Base-by-base conservation (phyloP, 2,888 invertebrate genomes). In the Protodeltote pygarga region DNA sequence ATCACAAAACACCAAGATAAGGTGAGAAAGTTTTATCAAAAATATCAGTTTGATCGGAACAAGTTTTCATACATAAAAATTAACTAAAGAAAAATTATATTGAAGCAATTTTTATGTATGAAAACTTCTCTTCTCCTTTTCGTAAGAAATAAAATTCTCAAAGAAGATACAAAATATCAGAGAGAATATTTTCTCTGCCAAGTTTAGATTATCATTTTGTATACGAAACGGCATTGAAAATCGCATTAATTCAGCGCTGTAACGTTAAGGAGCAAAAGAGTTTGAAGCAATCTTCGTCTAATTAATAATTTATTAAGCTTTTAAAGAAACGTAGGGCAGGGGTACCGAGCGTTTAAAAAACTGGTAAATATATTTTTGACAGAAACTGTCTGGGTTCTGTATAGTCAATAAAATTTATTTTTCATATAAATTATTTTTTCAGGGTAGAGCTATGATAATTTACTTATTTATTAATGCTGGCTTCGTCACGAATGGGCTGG, bases 291-390 rank as follows among this genome's bases (percentile, higher is more conserved):
- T 78, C 65, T 59, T 71, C 62, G 64, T 69, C 71, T 73, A 81
- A 81, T 88, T 85, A 85, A 83, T 84, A 70, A 86, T 87, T 83
- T 83, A 87, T 79, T 72, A 83, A 71, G 81, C 84, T 84, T 79
- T 85, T 81, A 80, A 79, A 79, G 76, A 71, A 78, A 67, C 68
- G 64, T 58, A 65, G 72, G 61, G 75, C 70, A 65, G 54, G 50
- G 48, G 73, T 81, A 84, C 81, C 71, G 74, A 81, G 66, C 48
- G 58, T 70, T 77, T 73, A 72, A 65, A 69, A 79, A 79, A 75
- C 71, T 49, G 67, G 67, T 24, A 40, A 59, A 65, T 49, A 21
- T 21, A 0, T 25, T 40, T 34, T 25, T 10, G 6, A 32, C 14
- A 2, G 9, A 3, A 23, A 19, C 10, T 0, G 14, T 6, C 9